Evolutionary conservation across 2,113 vertebrate genomes (phyloP).

Genomic region (Tragelaphus strepsiceros): DNA sequence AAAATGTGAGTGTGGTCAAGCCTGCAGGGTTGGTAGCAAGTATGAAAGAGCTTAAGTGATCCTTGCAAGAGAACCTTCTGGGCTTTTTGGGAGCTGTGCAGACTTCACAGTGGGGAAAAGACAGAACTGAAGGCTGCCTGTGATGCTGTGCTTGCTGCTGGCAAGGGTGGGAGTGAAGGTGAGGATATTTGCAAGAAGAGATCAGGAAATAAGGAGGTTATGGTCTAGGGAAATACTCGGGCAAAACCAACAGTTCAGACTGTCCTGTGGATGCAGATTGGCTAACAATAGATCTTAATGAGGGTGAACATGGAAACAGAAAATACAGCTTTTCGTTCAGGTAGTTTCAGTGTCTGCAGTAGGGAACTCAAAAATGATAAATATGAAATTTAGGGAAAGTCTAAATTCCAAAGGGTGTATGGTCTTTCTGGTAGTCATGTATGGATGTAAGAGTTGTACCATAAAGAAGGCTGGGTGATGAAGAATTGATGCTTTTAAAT

Average conservation of each 20-base stretch:
- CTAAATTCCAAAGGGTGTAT: not conserved
- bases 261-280: accelerated
- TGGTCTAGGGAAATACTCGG: not conserved
- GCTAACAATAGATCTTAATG: not conserved
- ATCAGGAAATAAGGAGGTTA: too few species aligned
- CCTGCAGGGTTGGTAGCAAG: accelerated
- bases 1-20: not conserved
- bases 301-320: not conserved
- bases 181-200: not conserved
- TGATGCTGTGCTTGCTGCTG: accelerated
- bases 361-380: not conserved
- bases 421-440: accelerated
- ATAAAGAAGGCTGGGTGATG: not conserved
- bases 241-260: not conserved
- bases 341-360: too few species aligned
- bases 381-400: accelerated
- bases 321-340: not conserved
- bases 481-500: not conserved
- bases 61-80: not conserved
- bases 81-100: accelerated
- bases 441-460: not conserved
- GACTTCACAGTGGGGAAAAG: accelerated
- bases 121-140: not conserved
- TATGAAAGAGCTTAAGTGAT: not conserved
- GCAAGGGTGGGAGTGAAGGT: not conserved